Evolutionary conservation across 2,888 invertebrate species (phyloP).

Genomic region (Mythimna loreyi): DNA sequence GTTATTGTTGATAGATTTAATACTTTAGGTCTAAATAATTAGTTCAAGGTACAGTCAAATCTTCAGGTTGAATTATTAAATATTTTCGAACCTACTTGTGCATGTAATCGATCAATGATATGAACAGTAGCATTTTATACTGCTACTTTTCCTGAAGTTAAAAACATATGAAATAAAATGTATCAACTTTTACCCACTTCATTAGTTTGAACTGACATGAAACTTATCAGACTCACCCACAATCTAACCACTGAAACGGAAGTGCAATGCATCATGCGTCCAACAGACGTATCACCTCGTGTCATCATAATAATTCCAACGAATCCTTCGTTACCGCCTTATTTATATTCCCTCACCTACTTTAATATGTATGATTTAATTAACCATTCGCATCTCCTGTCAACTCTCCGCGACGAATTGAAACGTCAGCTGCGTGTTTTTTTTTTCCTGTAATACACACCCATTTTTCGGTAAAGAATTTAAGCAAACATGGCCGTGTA

Average conservation of each 20-base stretch:
- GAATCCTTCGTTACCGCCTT: conserved; percentile 66
- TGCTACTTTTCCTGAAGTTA: conserved; percentile 18
- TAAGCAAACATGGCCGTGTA: conserved; percentile 87
- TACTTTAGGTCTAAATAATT: neutral
- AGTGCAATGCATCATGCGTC: conserved; percentile 77
- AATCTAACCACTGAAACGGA: conserved; percentile 69
- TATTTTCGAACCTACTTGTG: too few relatives aligned
- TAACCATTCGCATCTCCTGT: conserved; percentile 81
- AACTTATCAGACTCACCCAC: conserved; percentile 59
- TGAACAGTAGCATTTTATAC: conserved; percentile 49
- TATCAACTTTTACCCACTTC: conserved; percentile 43
- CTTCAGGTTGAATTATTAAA: conserved; percentile 5
- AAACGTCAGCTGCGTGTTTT: conserved; percentile 82
- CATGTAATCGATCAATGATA: conserved; percentile 38
- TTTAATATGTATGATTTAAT: conserved; percentile 72
- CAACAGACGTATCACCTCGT: conserved; percentile 65
- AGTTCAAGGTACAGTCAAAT: neutral
- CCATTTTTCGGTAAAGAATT: conserved; percentile 82
- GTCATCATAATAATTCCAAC: conserved; percentile 71
- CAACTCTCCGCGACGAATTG: conserved; percentile 81
- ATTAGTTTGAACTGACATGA: conserved; percentile 52
- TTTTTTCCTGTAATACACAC: conserved; percentile 69
- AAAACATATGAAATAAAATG: conserved; percentile 39
- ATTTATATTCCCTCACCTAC: conserved; percentile 72
- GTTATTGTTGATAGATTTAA: neutral